Evolutionary conservation across 2,888 invertebrate genomes (phyloP), one percentile per base, ranked within the genome.

Genomic region (Andrena bucephala): DNA sequence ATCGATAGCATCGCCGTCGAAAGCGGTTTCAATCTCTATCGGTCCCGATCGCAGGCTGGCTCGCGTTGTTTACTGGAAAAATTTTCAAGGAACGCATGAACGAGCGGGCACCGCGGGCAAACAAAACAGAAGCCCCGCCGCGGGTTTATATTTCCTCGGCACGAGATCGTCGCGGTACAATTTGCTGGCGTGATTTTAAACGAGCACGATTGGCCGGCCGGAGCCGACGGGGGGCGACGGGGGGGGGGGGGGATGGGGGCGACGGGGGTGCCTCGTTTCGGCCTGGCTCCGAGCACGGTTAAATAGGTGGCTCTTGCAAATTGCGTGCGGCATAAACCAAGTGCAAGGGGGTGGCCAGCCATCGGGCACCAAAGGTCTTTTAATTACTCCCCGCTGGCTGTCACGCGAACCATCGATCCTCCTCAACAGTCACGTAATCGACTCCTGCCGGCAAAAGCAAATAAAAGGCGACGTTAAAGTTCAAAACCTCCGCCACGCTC

Each of bases 361-460:
- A 67, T 66, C 63, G 57, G 57, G 68, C 33, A 69, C 69, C 66
- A 80, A 66, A 85, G 77, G 79, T 83, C 77, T 84, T 85, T 85
- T 85, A 85, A 85, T 85, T 85, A 85, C 84, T 72, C 77, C 72
- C 75, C 85, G 52, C 59, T 59, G 60, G 62, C 52, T 85, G 80
- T 85, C 84, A 85, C 85, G 85, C 85, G 72, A 85, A 67, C 85
- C 79, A 75, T 83, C 82, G 84, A 85, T 85, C 82, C 76, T 76
- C 29, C 29, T 13, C 63, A 74, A 50, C 70, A 50, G 85, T 84
- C 84, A 85, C 85, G 85, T 85, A 84, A 84, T 67, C 65, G 50
- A 60, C 54, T 54, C 16, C 59, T 52, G 27, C 62, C 68, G 48
- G 54, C 57, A 52, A 59, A 59, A 73, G 57, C 71, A 75, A 79